Evolutionary conservation across 2,888 invertebrate genomes (phyloP).

Genomic region (Perizoma flavofasciatum): DNA sequence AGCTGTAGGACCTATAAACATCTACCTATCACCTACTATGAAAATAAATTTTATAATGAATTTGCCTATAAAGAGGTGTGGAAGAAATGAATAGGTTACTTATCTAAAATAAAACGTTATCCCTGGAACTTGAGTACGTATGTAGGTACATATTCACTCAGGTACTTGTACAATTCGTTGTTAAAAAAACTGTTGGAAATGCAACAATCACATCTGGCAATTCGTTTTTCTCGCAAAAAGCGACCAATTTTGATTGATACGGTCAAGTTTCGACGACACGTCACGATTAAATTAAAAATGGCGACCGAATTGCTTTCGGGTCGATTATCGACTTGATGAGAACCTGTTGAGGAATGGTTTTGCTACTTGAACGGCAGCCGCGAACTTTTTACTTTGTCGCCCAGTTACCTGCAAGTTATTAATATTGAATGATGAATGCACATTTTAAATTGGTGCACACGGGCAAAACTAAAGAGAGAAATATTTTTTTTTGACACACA

Average conservation of each 20-base stretch:
- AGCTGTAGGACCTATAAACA: no score
- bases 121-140: not conserved
- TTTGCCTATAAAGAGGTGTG: no score
- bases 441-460: not conserved
- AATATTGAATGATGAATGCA: conserved; percentile 14
- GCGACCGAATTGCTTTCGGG: conserved; percentile 47
- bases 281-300: conserved; percentile 60
- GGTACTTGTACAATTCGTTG: no score
- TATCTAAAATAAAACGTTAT: no score
- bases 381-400: conserved; percentile 23
- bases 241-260: conserved; percentile 77
- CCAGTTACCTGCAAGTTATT: conserved; percentile 22
- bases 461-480: no score
- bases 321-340: conserved; percentile 47
- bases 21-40: no score
- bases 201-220: conserved; percentile 11
- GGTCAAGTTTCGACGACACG: conserved; percentile 55
- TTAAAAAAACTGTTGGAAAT: not conserved
- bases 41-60: no score
- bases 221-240: conserved; percentile 57
- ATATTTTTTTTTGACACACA: no score
- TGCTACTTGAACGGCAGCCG: conserved; percentile 27
- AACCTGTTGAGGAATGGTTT: conserved; percentile 29
- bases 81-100: no score
- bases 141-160: no score